Base-by-base conservation (phyloP, 2,797 vertebrate genomes). In the Hemitrygon akajei region DNA sequence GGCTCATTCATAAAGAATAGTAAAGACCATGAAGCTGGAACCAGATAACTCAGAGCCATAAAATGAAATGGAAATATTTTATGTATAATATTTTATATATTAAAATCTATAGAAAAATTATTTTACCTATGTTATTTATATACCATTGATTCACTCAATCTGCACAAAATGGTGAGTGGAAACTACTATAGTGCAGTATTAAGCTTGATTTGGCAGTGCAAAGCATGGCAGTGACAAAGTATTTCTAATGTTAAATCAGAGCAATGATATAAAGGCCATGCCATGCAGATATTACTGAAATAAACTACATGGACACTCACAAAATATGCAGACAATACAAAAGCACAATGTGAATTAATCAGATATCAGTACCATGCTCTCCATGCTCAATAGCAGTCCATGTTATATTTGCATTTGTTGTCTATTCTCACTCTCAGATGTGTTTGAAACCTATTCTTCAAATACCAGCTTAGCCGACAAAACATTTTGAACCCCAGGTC, bases 81-180 rank as follows among this genome's bases (percentile, higher is more conserved):
- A 60, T n/a, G 30, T 63, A 87, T 63, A 30, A 87, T n/a, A 63
- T 87, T n/a, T 87, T 63, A 87, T 63, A 63, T 87, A 63, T 87
- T 63, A 16, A 87, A 87, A 63, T 63, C 14, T 87, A 87, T 87
- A 87, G 58, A 84, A 56, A 84, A 84, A 84, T 27, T 20, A 25
- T 25, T 84, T 84, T 84, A 84, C 47, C 25, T 58, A 84, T 25
- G 30, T 84, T 84, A 84, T 84, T 84, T 58, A n/a, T 66, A 87
- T 20, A 87, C n/a, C 84, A 87, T 66, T 84, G 56, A 84, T 84
- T 58, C 81, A 58, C 27, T 84, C 25, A 58, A 58, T 25, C 11
- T 58, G 40, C 81, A 30, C 22, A 58, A 84, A 84, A 58, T 56
- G 84, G 30, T 18, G 12, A 66, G 30, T 30, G 3, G 27, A 87